Conservation (phyloP, 2,113 vertebrate species). For the Tenebrosternarchus preto region DNA sequence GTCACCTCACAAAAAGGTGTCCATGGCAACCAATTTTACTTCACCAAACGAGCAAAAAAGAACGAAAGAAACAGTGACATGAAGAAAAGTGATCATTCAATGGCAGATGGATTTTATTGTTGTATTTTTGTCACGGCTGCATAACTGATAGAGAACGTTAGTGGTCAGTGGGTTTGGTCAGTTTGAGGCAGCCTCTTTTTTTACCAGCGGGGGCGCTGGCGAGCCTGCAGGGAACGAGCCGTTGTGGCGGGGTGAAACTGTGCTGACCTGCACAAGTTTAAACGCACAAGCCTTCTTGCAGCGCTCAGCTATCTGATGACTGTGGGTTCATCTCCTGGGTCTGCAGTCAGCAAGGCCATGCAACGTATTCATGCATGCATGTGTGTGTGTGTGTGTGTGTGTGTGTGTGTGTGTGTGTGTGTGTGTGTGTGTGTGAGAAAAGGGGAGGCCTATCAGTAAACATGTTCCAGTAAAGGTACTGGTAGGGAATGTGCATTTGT, state of each 20-base stretch:
- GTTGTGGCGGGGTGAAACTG: background rate
- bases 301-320: constrained; percentile 27
- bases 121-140: too few relatives aligned
- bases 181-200: too few relatives aligned
- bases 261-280: constrained; percentile 35
- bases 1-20: background rate
- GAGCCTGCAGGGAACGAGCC: background rate
- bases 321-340: constrained; percentile 25
- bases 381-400: background rate
- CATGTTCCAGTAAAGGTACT: constrained; percentile 23
- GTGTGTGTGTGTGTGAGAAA: background rate
- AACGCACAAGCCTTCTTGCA: background rate
- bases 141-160: too few relatives aligned
- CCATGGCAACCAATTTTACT: constrained; percentile 18
- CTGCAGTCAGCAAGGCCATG: background rate
- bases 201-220: background rate
- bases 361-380: background rate
- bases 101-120: too few relatives aligned
- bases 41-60: background rate
- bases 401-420: background rate
- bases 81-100: background rate
- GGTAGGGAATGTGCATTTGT: constrained; percentile 12
- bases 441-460: background rate
- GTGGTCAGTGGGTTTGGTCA: too few relatives aligned
- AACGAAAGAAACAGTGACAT: background rate